Evolutionary conservation across 1,140 invertebrate species (phyloP).

Genomic region (Anthonomus grandis): DNA sequence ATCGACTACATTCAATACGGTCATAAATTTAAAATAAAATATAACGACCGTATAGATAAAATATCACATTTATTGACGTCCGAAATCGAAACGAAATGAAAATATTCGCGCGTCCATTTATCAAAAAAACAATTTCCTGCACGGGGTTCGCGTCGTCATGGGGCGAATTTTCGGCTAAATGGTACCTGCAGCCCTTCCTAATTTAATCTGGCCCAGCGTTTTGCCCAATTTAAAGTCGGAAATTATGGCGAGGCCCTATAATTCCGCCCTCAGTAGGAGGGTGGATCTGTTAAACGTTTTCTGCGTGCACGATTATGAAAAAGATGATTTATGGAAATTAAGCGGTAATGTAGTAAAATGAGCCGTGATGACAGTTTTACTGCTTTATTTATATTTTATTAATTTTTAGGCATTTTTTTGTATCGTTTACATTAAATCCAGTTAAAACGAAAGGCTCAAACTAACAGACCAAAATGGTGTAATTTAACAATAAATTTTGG

Average conservation of each 20-base stretch:
- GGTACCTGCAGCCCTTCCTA: conserved; percentile 27
- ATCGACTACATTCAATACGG: too few relatives aligned
- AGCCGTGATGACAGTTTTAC: too few relatives aligned
- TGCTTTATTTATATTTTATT: too few relatives aligned
- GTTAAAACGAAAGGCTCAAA: too few relatives aligned
- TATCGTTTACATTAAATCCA: too few relatives aligned
- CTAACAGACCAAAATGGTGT: too few relatives aligned
- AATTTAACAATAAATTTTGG: too few relatives aligned
- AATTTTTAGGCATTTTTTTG: too few relatives aligned
- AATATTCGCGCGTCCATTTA: conserved; percentile 27
- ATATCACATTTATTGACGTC: conserved; percentile 24
- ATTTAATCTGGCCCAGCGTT: conserved; percentile 23
- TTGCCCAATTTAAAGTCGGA: conserved; percentile 29
- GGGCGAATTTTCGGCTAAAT: conserved; percentile 18
- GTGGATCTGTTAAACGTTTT: background rate
- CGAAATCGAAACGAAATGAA: conserved; percentile 26
- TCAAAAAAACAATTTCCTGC: conserved; percentile 31
- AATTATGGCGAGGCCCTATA: conserved; percentile 17
- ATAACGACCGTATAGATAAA: too few relatives aligned
- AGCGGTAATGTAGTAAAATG: too few relatives aligned
- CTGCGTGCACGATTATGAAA: conserved; percentile 9
- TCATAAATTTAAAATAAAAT: too few relatives aligned
- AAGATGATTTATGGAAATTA: conserved; percentile 15
- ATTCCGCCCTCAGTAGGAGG: background rate
- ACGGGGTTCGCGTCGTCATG: conserved; percentile 5